Base-by-base conservation (phyloP, 2,888 invertebrate genomes). In the Tetragonisca angustula region DNA sequence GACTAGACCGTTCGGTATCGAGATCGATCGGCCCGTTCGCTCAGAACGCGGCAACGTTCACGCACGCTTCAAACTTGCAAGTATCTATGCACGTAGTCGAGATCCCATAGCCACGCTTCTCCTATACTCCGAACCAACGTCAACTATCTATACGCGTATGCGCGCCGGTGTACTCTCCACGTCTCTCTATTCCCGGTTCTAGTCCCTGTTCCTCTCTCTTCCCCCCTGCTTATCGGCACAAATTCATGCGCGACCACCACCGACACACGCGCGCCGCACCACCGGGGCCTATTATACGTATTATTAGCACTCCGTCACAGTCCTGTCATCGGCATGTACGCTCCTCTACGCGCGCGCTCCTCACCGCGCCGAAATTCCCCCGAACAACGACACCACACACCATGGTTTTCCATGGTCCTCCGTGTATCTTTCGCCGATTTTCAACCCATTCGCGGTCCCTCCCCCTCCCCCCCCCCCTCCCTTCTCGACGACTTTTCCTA, bases 231-330 rank as follows among this genome's bases (percentile, higher is more conserved):
- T 84, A 84, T 76, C 84, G 76, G 74, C 54, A 67, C 50, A 59
- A 76, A 80, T 84, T 76, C 87, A 67, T 59, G 77, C 68, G 74
- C 84, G 67, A 50, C 67, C 79, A 76, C 79, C 79, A 71, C 64
- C 72, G 67, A 84, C 81, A 59, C 75, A 52, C 74, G 62, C 74
- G 78, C 76, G 61, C 70, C 73, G 67, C 74, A 74, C 84, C 79
- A 86, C 76, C 86, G 88, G 87, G 88, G 87, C 88, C 90, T 84
- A 91, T 91, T 92, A 90, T 91, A 90, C 88, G 91, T 91, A 92
- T 92, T 92, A 92, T 92, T 91, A 92, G 92, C 92, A 92, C 92
- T 92, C 88, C 90, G 92, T 92, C 92, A 92, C 89, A 87, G 72
- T 83, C 89, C 92, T 92, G 92, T 92, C 92, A 92, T 85, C 86